Evolutionary conservation across 2,797 vertebrate species (phyloP).

Genomic region (Chaenodraco wilsoni): DNA sequence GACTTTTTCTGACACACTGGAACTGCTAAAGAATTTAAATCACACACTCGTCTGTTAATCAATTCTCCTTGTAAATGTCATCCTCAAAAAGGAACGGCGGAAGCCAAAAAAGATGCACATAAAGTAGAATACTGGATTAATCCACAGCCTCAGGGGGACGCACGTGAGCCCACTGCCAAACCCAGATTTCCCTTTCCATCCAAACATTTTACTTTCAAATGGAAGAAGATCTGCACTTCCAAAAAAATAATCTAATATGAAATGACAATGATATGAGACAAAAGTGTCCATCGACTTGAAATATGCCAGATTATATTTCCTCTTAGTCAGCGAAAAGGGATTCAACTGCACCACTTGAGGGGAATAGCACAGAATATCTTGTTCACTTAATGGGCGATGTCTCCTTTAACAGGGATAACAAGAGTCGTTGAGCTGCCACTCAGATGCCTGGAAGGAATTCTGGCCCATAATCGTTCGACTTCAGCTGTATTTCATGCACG

Average conservation of each 20-base stretch:
- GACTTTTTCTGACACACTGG: neutral
- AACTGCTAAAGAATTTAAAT: slow-evolving; percentile 44
- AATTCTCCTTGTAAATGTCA: slow-evolving; percentile 49
- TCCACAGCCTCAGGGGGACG: slow-evolving; percentile 22
- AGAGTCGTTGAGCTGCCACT: slow-evolving; percentile 53
- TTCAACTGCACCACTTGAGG: slow-evolving; percentile 48
- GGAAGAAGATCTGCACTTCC: slow-evolving; percentile 14
- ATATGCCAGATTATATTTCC: slow-evolving; percentile 36
- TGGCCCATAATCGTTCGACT: slow-evolving; percentile 48
- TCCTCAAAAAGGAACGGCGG: slow-evolving; percentile 44
- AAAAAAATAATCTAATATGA: neutral
- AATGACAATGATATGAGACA: slow-evolving; percentile 12
- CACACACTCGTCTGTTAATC: slow-evolving; percentile 30
- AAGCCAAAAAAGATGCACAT: slow-evolving; percentile 41
- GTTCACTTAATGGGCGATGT: slow-evolving; percentile 43
- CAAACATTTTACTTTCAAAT: slow-evolving; percentile 35
- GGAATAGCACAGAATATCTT: slow-evolving; percentile 29
- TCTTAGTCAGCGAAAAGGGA: slow-evolving; percentile 41
- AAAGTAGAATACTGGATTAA: slow-evolving; percentile 57
- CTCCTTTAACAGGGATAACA: slow-evolving; percentile 47
- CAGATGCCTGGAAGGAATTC: slow-evolving; percentile 51
- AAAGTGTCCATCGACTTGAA: slow-evolving; percentile 36
- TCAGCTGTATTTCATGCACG: slow-evolving; percentile 51
- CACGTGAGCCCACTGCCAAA: slow-evolving; percentile 39
- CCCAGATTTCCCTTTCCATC: slow-evolving; percentile 17